Percentiles rank a stretch among this genome's conserved stretches.
These are phyloP conservation scores for Cyclophora albipunctata DNA, from an alignment of 2,888 invertebrate genomes.

Conservation along the genomic window DNA sequence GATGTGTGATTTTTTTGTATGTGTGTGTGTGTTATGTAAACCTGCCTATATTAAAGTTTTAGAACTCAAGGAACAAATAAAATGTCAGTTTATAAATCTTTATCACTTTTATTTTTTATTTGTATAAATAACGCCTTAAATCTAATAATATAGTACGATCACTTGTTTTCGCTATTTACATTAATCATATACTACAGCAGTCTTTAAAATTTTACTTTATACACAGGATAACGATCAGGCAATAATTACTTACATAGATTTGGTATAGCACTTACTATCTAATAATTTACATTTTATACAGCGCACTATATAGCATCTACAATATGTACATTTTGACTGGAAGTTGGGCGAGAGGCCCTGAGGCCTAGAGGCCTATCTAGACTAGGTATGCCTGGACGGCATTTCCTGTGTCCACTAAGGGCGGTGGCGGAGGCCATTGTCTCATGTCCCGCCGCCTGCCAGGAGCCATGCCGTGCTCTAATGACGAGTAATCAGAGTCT, in stretches of 20 bases:
- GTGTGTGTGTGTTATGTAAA: neutral
- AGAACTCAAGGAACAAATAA: conserved; percentile 28
- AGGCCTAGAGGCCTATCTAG: conserved; percentile 58
- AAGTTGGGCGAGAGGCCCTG: conserved; percentile 29
- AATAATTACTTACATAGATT: conserved; percentile 71
- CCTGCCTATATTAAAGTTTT: neutral
- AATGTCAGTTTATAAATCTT: conserved; percentile 59
- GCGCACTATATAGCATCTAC: conserved; percentile 38
- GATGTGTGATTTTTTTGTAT: neutral
- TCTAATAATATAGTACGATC: conserved; percentile 71
- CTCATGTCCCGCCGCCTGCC: conserved; percentile 61
- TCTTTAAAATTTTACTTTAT: conserved; percentile 76
- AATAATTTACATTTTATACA: conserved; percentile 72
- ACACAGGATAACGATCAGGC: conserved; percentile 74
- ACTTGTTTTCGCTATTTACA: conserved; percentile 74
- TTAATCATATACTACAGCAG: conserved; percentile 74
- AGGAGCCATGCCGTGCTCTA: conserved; percentile 81
- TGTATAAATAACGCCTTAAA: conserved; percentile 74
- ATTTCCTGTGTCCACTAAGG: conserved; percentile 64
- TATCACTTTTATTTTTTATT: conserved; percentile 66
- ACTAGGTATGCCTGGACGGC: conserved; percentile 82
- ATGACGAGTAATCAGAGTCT: conserved; percentile 90
- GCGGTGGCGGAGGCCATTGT: conserved; percentile 68
- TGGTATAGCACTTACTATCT: conserved; percentile 70
- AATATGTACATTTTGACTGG: conserved; percentile 69